Evolutionary conservation across 2,888 invertebrate species (phyloP), one percentile per base, ranked within the genome.

Genomic region (Athripsodes cinereus): DNA sequence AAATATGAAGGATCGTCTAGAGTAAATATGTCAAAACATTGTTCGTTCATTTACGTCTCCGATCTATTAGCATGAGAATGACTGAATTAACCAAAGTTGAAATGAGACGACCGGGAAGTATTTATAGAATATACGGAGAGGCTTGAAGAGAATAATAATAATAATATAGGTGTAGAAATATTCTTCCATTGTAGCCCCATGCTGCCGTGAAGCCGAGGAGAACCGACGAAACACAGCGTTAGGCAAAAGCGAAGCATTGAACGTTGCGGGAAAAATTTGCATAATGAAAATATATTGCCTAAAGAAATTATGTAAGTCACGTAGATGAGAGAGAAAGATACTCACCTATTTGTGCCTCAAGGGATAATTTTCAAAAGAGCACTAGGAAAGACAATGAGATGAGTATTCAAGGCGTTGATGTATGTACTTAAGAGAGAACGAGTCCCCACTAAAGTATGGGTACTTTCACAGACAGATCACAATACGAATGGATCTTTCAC

Each of bases 261-360:
- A 40, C 40, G 40, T 13, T 40, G 40, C 54, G 50, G 52, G 40
- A 40, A 59, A 51, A 55, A 59, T 52, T 59, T 59, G 31, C 59
- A 59, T 55, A 54, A 20, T 35, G 35, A 21, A 55, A 46, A 50
- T 52, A 55, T 51, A 59, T 59, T 46, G 40, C 49, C 22, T 22
- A 52, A 59, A 55, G 52, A 54, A 53, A 44, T 52, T 59, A 55
- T 59, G 59, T 35, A 19, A 55, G 59, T 59, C 55, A 59, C 52
- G 59, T 53, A 59, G 47, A 48, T 22, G 55, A 21, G 52, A 44
- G 21, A 26, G 31, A 19, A 22, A 31, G 54, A 51, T 26, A 47
- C 40, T 13, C 13, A 40, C 40, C 13, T 40, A 13, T 40, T 40
- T 40, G 54, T 54, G 51, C 35, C 34, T 11, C 22, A 26, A 20